Percentiles rank a stretch among this genome's conserved stretches.
Conservation (phyloP, 2,888 invertebrate genomes). For the Teleiodes luculella region DNA sequence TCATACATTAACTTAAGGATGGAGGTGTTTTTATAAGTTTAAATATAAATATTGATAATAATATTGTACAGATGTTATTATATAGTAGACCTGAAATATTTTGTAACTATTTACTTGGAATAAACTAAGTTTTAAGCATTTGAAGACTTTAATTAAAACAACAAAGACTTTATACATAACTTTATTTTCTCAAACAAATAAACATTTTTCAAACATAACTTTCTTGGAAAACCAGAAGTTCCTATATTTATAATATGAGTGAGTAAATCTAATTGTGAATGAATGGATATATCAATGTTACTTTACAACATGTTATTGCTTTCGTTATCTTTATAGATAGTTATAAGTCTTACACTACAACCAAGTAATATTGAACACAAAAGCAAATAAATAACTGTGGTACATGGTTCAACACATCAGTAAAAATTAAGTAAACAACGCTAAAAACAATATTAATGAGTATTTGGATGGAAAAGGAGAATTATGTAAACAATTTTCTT, state of each 20-base stretch:
- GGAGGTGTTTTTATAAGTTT: too few relatives aligned
- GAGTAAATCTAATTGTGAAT: not conserved
- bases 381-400: not conserved
- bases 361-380: too few relatives aligned
- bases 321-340: too few relatives aligned
- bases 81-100: constrained; percentile 33
- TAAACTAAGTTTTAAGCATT: constrained; percentile 9
- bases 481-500: not conserved
- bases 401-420: not conserved
- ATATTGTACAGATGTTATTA: constrained; percentile 43
- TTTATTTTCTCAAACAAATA: constrained; percentile 41
- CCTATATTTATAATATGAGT: not conserved
- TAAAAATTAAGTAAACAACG: not conserved
- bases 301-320: too few relatives aligned
- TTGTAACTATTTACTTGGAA: constrained; percentile 28
- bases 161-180: constrained; percentile 31
- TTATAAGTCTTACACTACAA: not conserved
- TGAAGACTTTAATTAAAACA: not conserved
- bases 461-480: not conserved
- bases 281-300: not conserved
- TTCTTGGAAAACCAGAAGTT: constrained; percentile 5
- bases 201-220: constrained; percentile 40
- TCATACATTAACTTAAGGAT: too few relatives aligned
- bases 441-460: constrained; percentile 8
- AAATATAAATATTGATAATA: too few relatives aligned